Evolutionary conservation across 2,797 vertebrate genomes (phyloP), one percentile per base, ranked within the genome.

Genomic region (Esox lucius): DNA sequence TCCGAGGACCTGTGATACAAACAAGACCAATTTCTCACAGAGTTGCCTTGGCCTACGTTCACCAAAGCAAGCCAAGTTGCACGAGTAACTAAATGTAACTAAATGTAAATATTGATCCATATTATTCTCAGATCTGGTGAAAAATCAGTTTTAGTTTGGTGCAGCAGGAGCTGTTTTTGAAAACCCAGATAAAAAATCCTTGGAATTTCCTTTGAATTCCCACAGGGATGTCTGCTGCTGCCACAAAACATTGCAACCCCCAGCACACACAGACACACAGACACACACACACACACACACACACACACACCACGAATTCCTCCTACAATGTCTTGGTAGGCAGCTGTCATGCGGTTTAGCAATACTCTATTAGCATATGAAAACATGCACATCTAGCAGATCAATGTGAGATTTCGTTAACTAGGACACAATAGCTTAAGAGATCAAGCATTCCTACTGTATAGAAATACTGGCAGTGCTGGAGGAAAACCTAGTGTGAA

Each of bases 151-250:
- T 81, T 1, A 8, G 79, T 80, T 79, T 82, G 69, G 71, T 79
- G 74, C 75, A 81, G 81, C 80, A 79, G 79, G 71, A 80, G 76
- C 74, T 81, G 83, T 82, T 87, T 87, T 81, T 81, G 81, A 83
- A 83, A 75, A 83, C 76, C 78, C 67, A 46, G 67, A 82, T 77
- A 71, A 76, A 85, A 85, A 87, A 87, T 81, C 79, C 80, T 72
- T 74, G 80, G 85, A 88, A 89, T 88, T 86, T 89, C 88, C 86
- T 85, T 79, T 73, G 80, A 83, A 86, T 85, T 87, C 86, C 88
- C 85, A 78, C 75, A 76, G 81, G 88, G 85, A 83, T 84, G 81
- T 87, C 85, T 85, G 82, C 71, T 62, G 68, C 84, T 76, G 79
- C 72, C 22, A 70, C 53, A 33, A 80, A 71, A 81, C 71, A 81